These are phyloP conservation scores for Liodrosophila aerea DNA, from an alignment of 2,888 invertebrate species.

Conservation along the genomic window DNA sequence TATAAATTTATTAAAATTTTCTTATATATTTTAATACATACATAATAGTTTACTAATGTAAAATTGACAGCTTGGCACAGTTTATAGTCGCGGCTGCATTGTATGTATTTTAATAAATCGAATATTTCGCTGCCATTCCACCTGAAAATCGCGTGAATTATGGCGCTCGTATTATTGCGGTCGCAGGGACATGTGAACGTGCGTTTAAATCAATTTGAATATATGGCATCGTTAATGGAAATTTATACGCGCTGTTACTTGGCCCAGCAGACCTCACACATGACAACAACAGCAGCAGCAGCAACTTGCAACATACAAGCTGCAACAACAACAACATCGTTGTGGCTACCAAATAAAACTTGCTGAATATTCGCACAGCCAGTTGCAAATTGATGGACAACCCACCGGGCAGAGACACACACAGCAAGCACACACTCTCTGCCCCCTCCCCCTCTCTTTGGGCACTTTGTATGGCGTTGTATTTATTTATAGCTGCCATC, in stretches of 20 bases:
- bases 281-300: conserved; percentile 25
- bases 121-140: too few relatives aligned
- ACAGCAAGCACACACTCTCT: too few relatives aligned
- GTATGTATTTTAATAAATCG: too few relatives aligned
- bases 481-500: conserved; percentile 65
- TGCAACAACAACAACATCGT: conserved; percentile 14
- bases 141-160: conserved; percentile 60
- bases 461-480: conserved; percentile 53
- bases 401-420: conserved; percentile 54
- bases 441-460: background rate
- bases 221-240: conserved; percentile 78
- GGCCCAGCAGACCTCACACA: conserved; percentile 42
- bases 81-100: too few relatives aligned
- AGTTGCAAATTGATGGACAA: conserved; percentile 76
- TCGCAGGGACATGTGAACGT: conserved; percentile 55
- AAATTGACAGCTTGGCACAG: too few relatives aligned
- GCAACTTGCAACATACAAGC: conserved; percentile 14
- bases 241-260: conserved; percentile 73
- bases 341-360: conserved; percentile 69
- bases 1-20: too few relatives aligned
- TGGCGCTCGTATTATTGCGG: conserved; percentile 66
- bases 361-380: conserved; percentile 70
- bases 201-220: conserved; percentile 80
- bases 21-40: too few relatives aligned
- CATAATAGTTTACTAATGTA: too few relatives aligned